These are phyloP conservation scores for Arctopsyche grandis DNA, from an alignment of 1,140 invertebrate species.

Conservation along the genomic window DNA sequence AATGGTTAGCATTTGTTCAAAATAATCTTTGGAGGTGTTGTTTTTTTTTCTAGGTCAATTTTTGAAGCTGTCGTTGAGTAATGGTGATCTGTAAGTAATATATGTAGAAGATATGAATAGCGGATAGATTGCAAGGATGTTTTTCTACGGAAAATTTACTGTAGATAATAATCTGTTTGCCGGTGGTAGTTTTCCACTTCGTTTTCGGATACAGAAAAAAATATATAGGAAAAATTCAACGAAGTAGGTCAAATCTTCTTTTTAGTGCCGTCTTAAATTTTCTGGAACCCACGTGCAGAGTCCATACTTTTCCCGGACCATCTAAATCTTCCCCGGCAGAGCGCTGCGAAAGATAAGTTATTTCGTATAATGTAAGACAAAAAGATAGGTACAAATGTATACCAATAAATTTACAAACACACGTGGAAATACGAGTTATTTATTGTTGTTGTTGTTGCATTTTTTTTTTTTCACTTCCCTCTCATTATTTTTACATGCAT, in stretches of 20 bases:
- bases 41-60: too few relatives aligned
- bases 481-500: not conserved
- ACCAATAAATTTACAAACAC: not conserved
- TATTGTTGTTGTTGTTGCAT: too few relatives aligned
- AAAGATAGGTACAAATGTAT: not conserved
- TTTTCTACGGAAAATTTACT: not conserved
- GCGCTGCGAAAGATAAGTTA: not conserved
- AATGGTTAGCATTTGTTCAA: too few relatives aligned
- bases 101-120: not conserved
- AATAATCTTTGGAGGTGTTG: too few relatives aligned
- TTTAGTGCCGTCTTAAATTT: conserved; percentile 26
- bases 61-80: too few relatives aligned
- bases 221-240: not conserved
- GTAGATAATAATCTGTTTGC: conserved; percentile 18
- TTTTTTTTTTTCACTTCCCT: too few relatives aligned
- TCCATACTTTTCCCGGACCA: conserved; percentile 3
- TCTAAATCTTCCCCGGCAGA: conserved; percentile 8
- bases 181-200: not conserved
- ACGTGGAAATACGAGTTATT: not conserved
- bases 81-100: not conserved
- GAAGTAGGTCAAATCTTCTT: conserved; percentile 27
- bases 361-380: not conserved
- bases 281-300: conserved; percentile 6
- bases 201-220: not conserved
- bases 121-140: not conserved